These are phyloP conservation scores for Rhagologus leucostigma DNA, from an alignment of 2,113 vertebrate genomes.

Conservation along the genomic window DNA sequence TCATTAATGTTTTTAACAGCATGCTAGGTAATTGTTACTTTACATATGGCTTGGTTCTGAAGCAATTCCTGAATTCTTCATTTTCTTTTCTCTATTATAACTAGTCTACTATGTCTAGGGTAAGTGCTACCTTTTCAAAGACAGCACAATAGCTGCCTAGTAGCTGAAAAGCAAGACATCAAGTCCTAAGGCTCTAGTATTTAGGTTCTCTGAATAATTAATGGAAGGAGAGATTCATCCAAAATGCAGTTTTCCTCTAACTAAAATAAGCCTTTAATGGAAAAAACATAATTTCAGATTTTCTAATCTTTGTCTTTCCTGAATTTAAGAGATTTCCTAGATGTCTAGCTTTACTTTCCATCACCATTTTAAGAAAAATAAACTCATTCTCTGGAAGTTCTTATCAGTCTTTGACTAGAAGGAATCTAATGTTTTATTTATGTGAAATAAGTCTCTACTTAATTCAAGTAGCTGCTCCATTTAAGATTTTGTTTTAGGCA, in stretches of 20 bases:
- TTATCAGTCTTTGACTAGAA: background rate
- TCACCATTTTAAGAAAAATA: background rate
- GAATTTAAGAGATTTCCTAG: background rate
- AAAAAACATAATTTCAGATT: background rate
- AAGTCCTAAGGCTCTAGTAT: background rate
- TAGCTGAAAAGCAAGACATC: background rate
- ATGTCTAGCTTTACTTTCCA: background rate
- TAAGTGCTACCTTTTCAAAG: background rate
- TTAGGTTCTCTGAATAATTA: background rate
- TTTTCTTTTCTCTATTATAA: conserved; percentile 30
- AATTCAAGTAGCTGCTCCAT: background rate
- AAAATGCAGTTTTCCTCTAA: background rate
- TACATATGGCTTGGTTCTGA: background rate
- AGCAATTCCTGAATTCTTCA: background rate
- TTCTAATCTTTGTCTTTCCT: background rate
- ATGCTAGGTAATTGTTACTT: background rate
- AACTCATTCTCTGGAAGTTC: background rate
- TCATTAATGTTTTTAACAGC: background rate
- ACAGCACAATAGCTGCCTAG: background rate
- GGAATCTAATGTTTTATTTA: background rate
- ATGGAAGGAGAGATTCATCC: background rate
- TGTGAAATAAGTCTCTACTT: background rate
- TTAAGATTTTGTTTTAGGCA: background rate
- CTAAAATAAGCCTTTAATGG: background rate
- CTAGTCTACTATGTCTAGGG: background rate